Base-by-base conservation (phyloP, 2,888 invertebrate species). In the Rambutsinella grinnellia region DNA sequence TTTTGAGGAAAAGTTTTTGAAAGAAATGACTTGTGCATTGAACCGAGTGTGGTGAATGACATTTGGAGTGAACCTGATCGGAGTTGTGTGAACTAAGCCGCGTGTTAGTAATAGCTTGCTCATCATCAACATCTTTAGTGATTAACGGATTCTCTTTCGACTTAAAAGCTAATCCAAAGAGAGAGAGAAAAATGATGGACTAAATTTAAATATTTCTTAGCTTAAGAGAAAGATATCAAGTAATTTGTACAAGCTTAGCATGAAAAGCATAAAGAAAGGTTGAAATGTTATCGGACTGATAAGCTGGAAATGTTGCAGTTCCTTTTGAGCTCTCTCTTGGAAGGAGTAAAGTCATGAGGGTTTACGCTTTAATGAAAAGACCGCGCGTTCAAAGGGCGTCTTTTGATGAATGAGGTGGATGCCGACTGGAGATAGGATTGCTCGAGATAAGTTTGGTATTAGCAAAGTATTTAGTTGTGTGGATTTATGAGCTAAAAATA, bases 331-430 rank as follows among this genome's bases (percentile, higher is more conserved):
- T 54, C 23, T 21, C 3, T 21, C 19, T 54, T 54, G 19, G 21
- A 21, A 21, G 23, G 17, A 54, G 54, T n/a, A 54, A 21, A 54
- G 23, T 17, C 15, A 21, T 54, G 54, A 21, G 23, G 13, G 36
- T 36, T 36, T 13, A 13, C 13, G 13, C 28, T 66, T 54, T 74
- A 17, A 51, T 23, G 28, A 28, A 27, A 26, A 19, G 53, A 27
- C 74, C 74, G 74, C 74, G 66, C 65, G 74, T 66, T 74, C 74
- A 74, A 74, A 66, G 74, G 74, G 66, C 66, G 65, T 26, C 46
- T 56, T 54, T 36, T 36, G 36, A 36, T 36, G 36, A 36, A 36
- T 36, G 36, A 13, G 36, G 13, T 5, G 6, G 13, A 13, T 36
- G 36, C 36, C 36, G 36, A 36, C 36, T 62, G 63, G 44, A 24